Conservation (phyloP, 2,797 vertebrate species). For the Acestrorhynchus altus region DNA sequence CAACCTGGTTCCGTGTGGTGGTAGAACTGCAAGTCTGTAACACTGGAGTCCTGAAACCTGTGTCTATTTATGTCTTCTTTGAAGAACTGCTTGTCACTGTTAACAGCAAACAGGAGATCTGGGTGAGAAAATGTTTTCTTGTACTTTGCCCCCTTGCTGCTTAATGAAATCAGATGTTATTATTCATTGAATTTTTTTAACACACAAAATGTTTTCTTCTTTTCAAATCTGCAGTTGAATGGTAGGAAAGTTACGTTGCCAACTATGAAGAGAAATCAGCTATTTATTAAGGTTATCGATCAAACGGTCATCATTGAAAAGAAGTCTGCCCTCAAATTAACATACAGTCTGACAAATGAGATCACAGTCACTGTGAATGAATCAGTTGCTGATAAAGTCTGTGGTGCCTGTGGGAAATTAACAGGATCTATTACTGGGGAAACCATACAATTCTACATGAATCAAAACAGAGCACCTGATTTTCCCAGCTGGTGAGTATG, state of each 20-base stretch:
- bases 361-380: constrained; percentile 51
- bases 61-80: constrained; percentile 59
- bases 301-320: constrained; percentile 50
- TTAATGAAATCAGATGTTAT: not conserved
- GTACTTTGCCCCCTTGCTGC: too few relatives aligned
- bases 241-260: constrained; percentile 51
- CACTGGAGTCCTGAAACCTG: constrained; percentile 59
- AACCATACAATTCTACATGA: constrained; percentile 60
- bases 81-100: constrained; percentile 52
- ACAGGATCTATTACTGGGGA: constrained; percentile 36
- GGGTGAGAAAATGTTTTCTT: constrained; percentile 52
- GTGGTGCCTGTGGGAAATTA: constrained; percentile 60
- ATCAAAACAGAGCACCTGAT: constrained; percentile 65
- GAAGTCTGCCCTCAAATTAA: constrained; percentile 46
- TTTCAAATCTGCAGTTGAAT: constrained; percentile 56
- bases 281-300: constrained; percentile 45
- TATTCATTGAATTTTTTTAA: not conserved
- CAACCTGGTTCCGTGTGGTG: constrained; percentile 69
- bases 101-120: constrained; percentile 53
- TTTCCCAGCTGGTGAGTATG: constrained; percentile 69
- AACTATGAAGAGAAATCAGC: constrained; percentile 3
- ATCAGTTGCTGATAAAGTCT: constrained; percentile 44
- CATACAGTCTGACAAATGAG: constrained; percentile 54
- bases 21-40: constrained; percentile 57
- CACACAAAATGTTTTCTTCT: not conserved